phyloP scores from a whole-genome alignment of 2,888 invertebrate species.

The Leucoma salicis region DNA sequence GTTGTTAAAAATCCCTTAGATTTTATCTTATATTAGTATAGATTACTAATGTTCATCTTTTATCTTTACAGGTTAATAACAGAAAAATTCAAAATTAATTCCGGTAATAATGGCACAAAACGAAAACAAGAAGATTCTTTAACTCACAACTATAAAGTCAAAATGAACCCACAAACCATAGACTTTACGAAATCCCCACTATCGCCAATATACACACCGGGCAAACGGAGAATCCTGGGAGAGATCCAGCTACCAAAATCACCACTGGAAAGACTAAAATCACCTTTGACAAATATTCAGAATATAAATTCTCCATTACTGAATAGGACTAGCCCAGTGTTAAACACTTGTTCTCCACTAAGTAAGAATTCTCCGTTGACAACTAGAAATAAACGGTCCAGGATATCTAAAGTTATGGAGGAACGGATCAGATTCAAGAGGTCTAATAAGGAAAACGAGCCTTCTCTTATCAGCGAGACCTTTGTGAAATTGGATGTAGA shows the following conservation, averaged over 20 bases:
- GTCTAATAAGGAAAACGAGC: slow-evolving; percentile 63
- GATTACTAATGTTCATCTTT: slow-evolving; percentile 7
- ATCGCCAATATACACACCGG: slow-evolving; percentile 45
- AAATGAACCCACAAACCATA: slow-evolving; percentile 67
- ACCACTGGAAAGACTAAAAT: slow-evolving; percentile 48
- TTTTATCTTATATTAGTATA: no score
- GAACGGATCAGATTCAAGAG: slow-evolving; percentile 61
- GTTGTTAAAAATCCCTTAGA: no score
- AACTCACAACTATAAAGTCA: slow-evolving; percentile 59
- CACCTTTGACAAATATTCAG: slow-evolving; percentile 18
- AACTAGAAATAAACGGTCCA: slow-evolving; percentile 40
- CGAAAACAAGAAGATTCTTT: slow-evolving; percentile 64
- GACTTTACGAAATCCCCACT: slow-evolving; percentile 54
- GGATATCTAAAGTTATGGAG: slow-evolving; percentile 61
- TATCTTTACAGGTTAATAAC: slow-evolving; percentile 74
- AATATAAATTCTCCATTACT: slow-evolving; percentile 34
- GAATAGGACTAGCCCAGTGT: slow-evolving; percentile 24
- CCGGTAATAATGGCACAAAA: slow-evolving; percentile 70
- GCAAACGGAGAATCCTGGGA: slow-evolving; percentile 62
- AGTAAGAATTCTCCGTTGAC: slow-evolving; percentile 40
- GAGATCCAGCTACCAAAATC: slow-evolving; percentile 47
- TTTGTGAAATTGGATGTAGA: slow-evolving; percentile 60
- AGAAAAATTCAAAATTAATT: slow-evolving; percentile 78
- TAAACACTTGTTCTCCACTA: slow-evolving; percentile 19
- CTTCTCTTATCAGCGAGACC: slow-evolving; percentile 40